Conservation (phyloP, 2,888 invertebrate species). For the Drosophila siamana region DNA sequence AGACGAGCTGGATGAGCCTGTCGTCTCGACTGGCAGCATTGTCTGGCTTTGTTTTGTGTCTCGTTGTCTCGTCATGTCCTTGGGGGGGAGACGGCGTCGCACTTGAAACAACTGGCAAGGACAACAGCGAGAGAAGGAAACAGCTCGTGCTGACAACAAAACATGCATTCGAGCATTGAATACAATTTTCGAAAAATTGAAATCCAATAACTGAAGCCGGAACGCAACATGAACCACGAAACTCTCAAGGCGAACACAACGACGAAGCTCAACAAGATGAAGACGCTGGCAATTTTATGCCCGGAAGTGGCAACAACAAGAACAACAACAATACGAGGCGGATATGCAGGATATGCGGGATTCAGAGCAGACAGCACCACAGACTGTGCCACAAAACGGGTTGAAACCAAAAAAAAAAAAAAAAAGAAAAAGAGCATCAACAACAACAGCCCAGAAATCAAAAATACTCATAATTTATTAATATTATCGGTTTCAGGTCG, state of each 20-base stretch:
- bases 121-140: constrained; percentile 38
- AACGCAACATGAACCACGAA: constrained; percentile 30
- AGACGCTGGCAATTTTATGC: constrained; percentile 38
- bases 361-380: constrained; percentile 16
- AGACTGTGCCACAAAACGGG: constrained; percentile 33
- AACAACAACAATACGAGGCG: constrained; percentile 9
- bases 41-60: constrained; percentile 31
- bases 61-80: constrained; percentile 49
- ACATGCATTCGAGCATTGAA: constrained; percentile 60
- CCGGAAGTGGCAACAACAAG: constrained; percentile 35
- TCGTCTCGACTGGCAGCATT: constrained; percentile 25
- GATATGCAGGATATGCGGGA: constrained; percentile 21
- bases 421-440: constrained; percentile 36
- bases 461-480: constrained; percentile 72
- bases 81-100: constrained; percentile 29
- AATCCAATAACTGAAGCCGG: constrained; percentile 68
- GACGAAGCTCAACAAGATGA: constrained; percentile 16
- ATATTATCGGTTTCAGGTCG: constrained; percentile 62
- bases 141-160: constrained; percentile 52
- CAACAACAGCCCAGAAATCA: constrained; percentile 2
- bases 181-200: constrained; percentile 48
- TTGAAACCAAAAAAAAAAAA: constrained; percentile 31
- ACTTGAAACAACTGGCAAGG: constrained; percentile 55
- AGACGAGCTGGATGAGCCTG: constrained; percentile 26
- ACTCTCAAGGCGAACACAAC: too few relatives aligned